Conservation (phyloP, 2,888 invertebrate species). For the Erpobdella octoculata region DNA sequence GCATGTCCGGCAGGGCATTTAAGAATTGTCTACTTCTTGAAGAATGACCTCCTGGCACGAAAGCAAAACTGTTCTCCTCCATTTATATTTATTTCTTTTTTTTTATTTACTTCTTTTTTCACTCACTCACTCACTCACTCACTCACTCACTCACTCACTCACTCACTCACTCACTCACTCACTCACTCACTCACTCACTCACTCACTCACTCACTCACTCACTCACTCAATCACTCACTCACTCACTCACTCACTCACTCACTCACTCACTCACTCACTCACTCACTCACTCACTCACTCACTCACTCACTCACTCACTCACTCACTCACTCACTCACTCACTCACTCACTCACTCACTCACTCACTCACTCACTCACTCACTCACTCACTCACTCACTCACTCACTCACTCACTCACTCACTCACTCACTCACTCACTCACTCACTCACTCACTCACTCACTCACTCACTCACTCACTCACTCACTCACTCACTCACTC, state of each 20-base stretch:
- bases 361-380: constrained; percentile 19
- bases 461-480: constrained; percentile 11
- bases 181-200: constrained; percentile 16
- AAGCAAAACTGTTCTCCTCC: too few relatives aligned
- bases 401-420: constrained; percentile 23
- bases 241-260: too few relatives aligned
- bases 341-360: too few relatives aligned
- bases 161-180: constrained; percentile 6
- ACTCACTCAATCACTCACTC: too few relatives aligned
- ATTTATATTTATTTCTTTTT: not conserved
- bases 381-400: constrained; percentile 23
- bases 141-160: not conserved
- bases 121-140: not conserved
- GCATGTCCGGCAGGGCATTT: too few relatives aligned
- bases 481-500: constrained; percentile 16
- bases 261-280: too few relatives aligned
- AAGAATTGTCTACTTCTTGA: too few relatives aligned
- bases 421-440: constrained; percentile 18
- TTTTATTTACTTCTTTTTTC: not conserved
- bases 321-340: too few relatives aligned
- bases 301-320: too few relatives aligned
- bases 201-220: constrained; percentile 4
- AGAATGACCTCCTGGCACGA: too few relatives aligned
- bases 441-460: constrained; percentile 5
- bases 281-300: too few relatives aligned